Conservation (phyloP, 2,113 vertebrate species). For the Cyprinodon variegatus region DNA sequence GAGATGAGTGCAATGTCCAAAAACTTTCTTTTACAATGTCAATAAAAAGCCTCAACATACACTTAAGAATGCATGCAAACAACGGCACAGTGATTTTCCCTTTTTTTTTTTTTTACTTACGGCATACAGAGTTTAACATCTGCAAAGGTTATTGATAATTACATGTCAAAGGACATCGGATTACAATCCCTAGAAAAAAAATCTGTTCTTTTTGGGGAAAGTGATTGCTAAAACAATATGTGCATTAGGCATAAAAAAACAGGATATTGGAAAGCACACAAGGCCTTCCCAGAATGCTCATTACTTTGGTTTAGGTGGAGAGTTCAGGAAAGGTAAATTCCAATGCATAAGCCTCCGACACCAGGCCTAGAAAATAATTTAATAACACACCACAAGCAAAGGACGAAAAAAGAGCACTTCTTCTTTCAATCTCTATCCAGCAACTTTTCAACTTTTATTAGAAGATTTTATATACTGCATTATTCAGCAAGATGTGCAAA, state of each 20-base stretch:
- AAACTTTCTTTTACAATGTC: background rate
- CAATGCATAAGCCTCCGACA: constrained; percentile 25
- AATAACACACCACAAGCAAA: constrained; percentile 32
- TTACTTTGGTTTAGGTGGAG: constrained; percentile 49
- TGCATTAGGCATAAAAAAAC: constrained; percentile 10
- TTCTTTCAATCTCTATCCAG: constrained; percentile 69
- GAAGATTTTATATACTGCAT: constrained; percentile 9
- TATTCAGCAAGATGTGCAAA: constrained; percentile 6
- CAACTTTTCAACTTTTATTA: constrained; percentile 39
- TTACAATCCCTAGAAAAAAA: constrained; percentile 33
- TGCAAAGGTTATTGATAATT: background rate
- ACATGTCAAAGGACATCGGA: constrained; percentile 25
- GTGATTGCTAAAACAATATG: constrained; percentile 12
- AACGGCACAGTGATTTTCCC: background rate
- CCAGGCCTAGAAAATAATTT: constrained; percentile 37
- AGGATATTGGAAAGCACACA: constrained; percentile 37
- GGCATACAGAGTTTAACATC: background rate
- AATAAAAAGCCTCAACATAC: background rate
- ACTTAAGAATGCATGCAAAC: no score
- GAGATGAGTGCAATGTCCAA: background rate
- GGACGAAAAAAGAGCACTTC: constrained; percentile 67
- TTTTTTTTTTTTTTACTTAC: constrained; percentile 6
- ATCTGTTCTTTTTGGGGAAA: constrained; percentile 2
- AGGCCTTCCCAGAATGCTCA: constrained; percentile 37
- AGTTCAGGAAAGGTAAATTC: constrained; percentile 66